Percentiles rank a stretch among this genome's conserved stretches.
Conservation (phyloP, 2,888 invertebrate genomes). For the Polietes domitor region DNA sequence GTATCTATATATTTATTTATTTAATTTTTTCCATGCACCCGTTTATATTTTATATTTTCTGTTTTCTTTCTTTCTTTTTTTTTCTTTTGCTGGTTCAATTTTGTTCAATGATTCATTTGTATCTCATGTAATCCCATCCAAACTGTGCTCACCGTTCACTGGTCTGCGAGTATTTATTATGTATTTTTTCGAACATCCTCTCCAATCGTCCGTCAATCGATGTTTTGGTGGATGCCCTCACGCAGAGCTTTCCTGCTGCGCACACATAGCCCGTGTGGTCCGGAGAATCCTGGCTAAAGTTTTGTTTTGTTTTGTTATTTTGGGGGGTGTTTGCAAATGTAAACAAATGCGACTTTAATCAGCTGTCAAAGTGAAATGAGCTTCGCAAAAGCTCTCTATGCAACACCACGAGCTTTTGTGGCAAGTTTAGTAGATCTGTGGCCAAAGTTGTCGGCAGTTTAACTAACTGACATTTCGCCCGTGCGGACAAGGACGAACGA, state of each 20-base stretch:
- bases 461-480: background rate
- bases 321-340: constrained; percentile 29
- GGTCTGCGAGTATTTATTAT: constrained; percentile 58
- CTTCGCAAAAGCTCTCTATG: background rate
- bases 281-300: constrained; percentile 43
- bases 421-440: background rate
- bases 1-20: background rate
- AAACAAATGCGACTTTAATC: constrained; percentile 50
- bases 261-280: constrained; percentile 19
- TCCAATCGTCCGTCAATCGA: constrained; percentile 49
- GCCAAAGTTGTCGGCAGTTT: background rate
- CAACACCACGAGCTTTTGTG: background rate
- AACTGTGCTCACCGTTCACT: constrained; percentile 56
- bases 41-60: background rate
- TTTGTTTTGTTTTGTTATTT: constrained; percentile 20
- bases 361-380: constrained; percentile 37
- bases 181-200: constrained; percentile 47
- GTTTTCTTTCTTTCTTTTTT: background rate
- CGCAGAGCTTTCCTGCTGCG: constrained; percentile 50
- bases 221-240: constrained; percentile 42
- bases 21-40: background rate
- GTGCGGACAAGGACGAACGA: too few relatives aligned
- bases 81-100: background rate
- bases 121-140: constrained; percentile 31
- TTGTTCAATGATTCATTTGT: constrained; percentile 15